A percentile compares a stretch with the other conserved stretches of the same genome.
Conservation (phyloP, 1,140 invertebrate species). For the Catajapyx aquilonaris region DNA sequence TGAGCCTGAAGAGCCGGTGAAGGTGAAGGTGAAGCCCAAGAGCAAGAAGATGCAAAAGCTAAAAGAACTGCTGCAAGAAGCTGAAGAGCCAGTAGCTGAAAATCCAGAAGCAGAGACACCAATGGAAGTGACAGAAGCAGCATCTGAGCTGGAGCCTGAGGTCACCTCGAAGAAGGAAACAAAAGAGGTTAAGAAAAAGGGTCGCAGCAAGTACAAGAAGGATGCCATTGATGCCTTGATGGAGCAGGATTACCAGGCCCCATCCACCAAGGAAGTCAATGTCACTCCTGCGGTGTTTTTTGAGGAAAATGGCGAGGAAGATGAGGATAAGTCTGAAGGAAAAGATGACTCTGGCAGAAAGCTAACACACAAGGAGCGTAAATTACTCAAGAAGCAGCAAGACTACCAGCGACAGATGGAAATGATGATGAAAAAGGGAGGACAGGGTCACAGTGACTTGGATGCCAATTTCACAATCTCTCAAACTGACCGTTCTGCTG, state of each 20-base stretch:
- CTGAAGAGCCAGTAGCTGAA: conserved; percentile 5
- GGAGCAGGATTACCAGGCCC: too few relatives aligned
- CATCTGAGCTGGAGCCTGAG: background rate
- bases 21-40: conserved; percentile 8
- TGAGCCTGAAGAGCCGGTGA: conserved; percentile 6
- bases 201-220: conserved; percentile 9
- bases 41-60: conserved; percentile 8
- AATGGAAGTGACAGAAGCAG: background rate
- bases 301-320: background rate
- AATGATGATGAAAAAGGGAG: conserved; percentile 64
- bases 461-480: conserved; percentile 93
- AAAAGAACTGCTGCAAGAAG: conserved; percentile 4
- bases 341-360: conserved; percentile 36
- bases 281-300: too few relatives aligned
- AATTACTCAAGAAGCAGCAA: conserved; percentile 67
- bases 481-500: conserved; percentile 67
- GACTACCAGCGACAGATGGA: conserved; percentile 86
- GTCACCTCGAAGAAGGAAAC: background rate
- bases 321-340: background rate
- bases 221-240: conserved; percentile 7
- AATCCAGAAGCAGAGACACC: conserved; percentile 12
- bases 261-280: too few relatives aligned
- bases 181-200: background rate
- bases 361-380: conserved; percentile 83
- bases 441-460: conserved; percentile 65